Evolutionary conservation across 2,888 invertebrate species (phyloP), one percentile per base, ranked within the genome.

Genomic region (Synergus gifuensis): DNA sequence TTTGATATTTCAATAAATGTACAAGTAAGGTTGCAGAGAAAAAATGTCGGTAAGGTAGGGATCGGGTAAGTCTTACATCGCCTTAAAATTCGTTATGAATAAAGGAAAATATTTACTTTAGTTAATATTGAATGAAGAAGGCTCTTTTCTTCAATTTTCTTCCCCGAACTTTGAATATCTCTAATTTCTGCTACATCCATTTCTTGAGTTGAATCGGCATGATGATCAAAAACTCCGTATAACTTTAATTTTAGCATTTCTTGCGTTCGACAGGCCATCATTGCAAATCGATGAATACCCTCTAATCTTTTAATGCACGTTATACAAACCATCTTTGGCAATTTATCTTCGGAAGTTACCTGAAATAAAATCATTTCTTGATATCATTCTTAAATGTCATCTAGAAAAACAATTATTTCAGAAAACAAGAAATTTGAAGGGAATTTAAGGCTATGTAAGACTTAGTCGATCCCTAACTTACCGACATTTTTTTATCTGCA

Each of bases 241-340:
- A 83, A 18, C 46, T 80, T 83, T 28, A 81, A 77, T 63, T 91
- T 93, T 86, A 96, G 92, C 86, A 93, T 93, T 80, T 94, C 94
- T 88, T 96, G 96, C 77, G 95, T 94, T 89, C 94, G 94, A 80
- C 94, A 93, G 67, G 95, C 95, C 93, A 94, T 94, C 77, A 94
- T 94, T 82, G 95, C 95, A 89, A 96, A 96, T 79, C 94, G 94
- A 90, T 95, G 95, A 78, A 95, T 94, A 73, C 93, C 94, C 87
- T 95, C 95, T 85, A 96, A 89, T 92, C 94, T 95, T 77, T 94
- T 93, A 84, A 94, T 94, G 87, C 96, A 96, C 83, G 93, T 93
- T 78, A 93, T 92, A 88, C 96, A 96, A 85, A 96, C 94, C 92
- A 95, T 94, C 93, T 95, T 95, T 9, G 96, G 95, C 83, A 95